Evolutionary conservation across 2,113 vertebrate genomes (phyloP), one percentile per base, ranked within the genome.

Genomic region (Garra rufa): DNA sequence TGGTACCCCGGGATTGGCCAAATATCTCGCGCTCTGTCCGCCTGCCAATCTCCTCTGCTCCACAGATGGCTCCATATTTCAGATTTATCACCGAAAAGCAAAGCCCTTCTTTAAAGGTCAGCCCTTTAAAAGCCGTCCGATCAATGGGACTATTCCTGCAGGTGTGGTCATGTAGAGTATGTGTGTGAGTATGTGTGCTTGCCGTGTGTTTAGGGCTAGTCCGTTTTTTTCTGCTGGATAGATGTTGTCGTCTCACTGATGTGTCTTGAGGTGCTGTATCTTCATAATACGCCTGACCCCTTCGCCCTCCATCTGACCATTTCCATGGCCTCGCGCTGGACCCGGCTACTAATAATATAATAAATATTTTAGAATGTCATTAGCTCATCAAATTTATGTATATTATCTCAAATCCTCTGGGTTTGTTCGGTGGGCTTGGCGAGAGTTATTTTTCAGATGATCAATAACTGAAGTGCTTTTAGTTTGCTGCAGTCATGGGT

Each of bases 51-150:
- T 94, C 91, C 91, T 93, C 92, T 89, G 94, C 92, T 91, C 94
- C 95, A 95, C 95, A 96, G 94, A 95, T 95, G 96, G 95, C 93
- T 94, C 95, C 94, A 94, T 96, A 96, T 97, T 94, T 95, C 95
- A 97, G 96, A 96, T 96, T 97, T 97, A 96, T 96, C 94, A 94
- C 93, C 91, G 76, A 91, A 93, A 95, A 92, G 95, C 94, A 93
- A 94, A 94, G 83, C 96, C 96, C 94, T 73, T 88, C 94, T 90
- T 92, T 91, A 95, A 95, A 95, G 95, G 95, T 95, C 94, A 96
- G 94, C 95, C 94, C 95, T 96, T 94, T 97, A 96, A 96, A 95
- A 96, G 95, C 96, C 91, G 93, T 91, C 87, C 91, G 92, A 95
- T 95, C 95, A 95, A 95, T 95, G 92, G 88, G 89, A 88, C 91